Percentiles rank a stretch among this genome's conserved stretches.
These are phyloP conservation scores for Pteronura brasiliensis DNA, from an alignment of 2,113 vertebrate species.

Conservation along the genomic window DNA sequence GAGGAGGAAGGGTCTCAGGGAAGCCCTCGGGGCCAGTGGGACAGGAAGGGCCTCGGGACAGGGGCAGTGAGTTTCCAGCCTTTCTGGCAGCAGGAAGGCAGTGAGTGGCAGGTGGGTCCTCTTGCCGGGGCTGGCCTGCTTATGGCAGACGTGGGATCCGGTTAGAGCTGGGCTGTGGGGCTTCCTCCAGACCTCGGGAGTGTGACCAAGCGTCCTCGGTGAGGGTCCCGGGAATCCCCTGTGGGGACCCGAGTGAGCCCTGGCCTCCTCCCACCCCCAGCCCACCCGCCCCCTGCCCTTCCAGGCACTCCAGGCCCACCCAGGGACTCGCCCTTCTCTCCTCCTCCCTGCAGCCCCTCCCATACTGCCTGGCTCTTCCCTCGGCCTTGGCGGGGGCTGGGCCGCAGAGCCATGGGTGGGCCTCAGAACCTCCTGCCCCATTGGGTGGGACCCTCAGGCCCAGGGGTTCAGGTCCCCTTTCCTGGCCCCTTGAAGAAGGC, in stretches of 20 bases:
- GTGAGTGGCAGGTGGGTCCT: not conserved
- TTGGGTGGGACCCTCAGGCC: not conserved
- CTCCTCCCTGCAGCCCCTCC: not conserved
- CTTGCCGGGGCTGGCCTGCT: not conserved
- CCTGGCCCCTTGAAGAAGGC: not conserved
- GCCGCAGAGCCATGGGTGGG: not conserved
- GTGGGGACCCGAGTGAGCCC: not conserved
- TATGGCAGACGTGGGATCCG: rapidly evolving
- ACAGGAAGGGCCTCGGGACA: not conserved
- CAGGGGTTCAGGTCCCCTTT: not conserved
- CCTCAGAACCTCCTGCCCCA: not conserved
- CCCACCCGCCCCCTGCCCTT: not conserved
- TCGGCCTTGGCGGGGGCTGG: not conserved
- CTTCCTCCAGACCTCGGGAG: not conserved
- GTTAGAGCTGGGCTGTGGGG: not conserved
- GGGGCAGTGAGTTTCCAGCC: rapidly evolving
- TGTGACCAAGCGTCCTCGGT: not conserved
- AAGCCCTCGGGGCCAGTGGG: not conserved
- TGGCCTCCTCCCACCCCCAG: not conserved
- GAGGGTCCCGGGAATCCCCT: not conserved
- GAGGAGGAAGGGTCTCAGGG: not conserved
- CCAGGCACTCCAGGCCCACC: not conserved
- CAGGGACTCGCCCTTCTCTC: not conserved
- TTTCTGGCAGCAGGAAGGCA: not conserved
- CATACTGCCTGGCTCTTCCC: not conserved